Base-by-base conservation (phyloP, 2,113 vertebrate species). In the Panthera tigris region DNA sequence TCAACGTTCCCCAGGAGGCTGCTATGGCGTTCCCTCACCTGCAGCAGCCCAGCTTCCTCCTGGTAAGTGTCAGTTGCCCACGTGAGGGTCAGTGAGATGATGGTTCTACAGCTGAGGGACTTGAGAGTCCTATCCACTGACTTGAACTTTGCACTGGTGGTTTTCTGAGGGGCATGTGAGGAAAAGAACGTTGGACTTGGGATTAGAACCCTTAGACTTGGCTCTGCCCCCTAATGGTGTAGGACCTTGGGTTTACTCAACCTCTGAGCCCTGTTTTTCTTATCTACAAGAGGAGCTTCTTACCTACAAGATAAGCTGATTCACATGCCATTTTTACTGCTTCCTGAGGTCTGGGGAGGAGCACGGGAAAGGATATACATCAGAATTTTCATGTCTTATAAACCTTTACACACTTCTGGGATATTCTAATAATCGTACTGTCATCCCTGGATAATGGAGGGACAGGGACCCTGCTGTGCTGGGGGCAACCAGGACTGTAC, bases 21-120 rank as follows among this genome's bases (percentile, higher is more conserved):
- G 76, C 33, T n/a, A 99, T 99, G 99, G 99, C 99, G 1, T 98
- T 98, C 29, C 98, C 98, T 31, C 98, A 98, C 6, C 73, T 99
- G 36, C 99, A 99, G 27, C 99, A 99, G 98, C 98, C 99, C 94
- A 99, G 99, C 95, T 99, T 99, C 97, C 97, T 99, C 1, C 98
- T 99, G 99, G 99, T 99, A 86, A 97, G 98, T 98, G 27, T 21
- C 25, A 18, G 0, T 16, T 48, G 2, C 41, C 33, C 2, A 0
- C 0, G 16, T 8, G 57, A 10, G 10, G 45, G 4, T n/a, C 29
- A 10, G 19, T 4, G 5, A 69, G 23, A 19, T 8, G 6, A 4
- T 5, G 10, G 21, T 16, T 76, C 55, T 41, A 0, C 27, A 66
- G 52, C 36, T 10, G 41, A 79, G 85, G 14, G 18, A 12, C 45